These are phyloP conservation scores for Monodelphis domestica DNA, from an alignment of 2,797 vertebrate genomes.

Conservation along the genomic window DNA sequence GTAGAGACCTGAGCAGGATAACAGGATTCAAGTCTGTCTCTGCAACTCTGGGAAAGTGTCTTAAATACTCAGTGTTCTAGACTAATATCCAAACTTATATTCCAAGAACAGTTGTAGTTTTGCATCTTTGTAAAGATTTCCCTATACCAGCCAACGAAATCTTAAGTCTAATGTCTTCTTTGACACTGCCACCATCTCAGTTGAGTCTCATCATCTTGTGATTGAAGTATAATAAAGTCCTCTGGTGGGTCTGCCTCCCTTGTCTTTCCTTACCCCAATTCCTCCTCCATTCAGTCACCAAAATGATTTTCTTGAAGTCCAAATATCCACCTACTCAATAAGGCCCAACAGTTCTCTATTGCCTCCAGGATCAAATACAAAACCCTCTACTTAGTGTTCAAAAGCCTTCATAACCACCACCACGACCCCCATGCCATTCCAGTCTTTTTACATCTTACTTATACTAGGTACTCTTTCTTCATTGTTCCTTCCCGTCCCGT, in stretches of 20 bases:
- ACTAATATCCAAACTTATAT: neutral
- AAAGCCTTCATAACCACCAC: neutral
- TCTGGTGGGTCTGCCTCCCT: neutral
- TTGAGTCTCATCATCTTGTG: too few species aligned
- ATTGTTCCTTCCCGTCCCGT: neutral
- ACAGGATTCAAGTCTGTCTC: neutral
- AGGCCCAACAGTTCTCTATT: neutral
- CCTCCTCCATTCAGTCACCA: neutral
- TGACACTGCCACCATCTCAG: neutral
- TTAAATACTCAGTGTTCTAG: neutral
- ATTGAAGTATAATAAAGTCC: neutral
- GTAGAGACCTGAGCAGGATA: neutral
- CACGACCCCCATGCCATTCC: neutral
- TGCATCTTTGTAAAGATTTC: neutral
- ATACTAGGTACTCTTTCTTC: neutral
- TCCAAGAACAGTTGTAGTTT: neutral
- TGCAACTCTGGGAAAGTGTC: neutral
- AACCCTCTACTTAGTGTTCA: neutral
- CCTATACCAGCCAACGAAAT: neutral
- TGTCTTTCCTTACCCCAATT: neutral
- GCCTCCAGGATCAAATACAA: neutral
- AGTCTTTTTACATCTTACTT: neutral
- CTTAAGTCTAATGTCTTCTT: neutral
- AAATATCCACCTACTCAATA: neutral
- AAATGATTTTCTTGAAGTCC: neutral